Base-by-base conservation (phyloP, 2,113 vertebrate species). In the Muntiacus muntjak region DNA sequence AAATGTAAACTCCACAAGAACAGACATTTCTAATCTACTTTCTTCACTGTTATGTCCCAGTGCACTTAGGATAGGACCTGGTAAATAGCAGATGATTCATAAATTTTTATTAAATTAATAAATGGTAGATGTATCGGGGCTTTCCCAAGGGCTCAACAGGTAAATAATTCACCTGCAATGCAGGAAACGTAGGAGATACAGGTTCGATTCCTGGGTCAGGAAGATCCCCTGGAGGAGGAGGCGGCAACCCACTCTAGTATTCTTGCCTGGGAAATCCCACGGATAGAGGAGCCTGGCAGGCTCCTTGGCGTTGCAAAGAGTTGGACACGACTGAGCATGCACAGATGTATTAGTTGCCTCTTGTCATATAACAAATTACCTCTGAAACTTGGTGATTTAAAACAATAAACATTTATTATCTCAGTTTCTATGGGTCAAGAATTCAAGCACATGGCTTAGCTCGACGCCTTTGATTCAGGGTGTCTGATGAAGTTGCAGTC, bases 21-120 rank as follows among this genome's bases (percentile, higher is more conserved):
- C 3, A 97, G 78, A 91, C 10, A 89, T 17, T 87, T 88, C 47
- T 91, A 78, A 54, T 86, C 84, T 92, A 43, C 78, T 89, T 95
- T 89, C 91, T 60, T 89, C 58, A 95, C n/a, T 87, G 45, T 85
- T 91, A n/a, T 36, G 25, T 78, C 58, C 78, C 40, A 58, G 26
- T 15, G 55, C 23, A 82, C 54, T 91, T 82, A 94, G 40, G 11
- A 93, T 10, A 97, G 64, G 74, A 7, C 28, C 40, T 82, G 40
- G 12, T 79, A 84, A 86, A 84, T 15, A 76, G 11, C 0, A 85
- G 16, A 60, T 58, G 47, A 60, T 57, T 15, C 60, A 45, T 67
- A 60, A 52, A 43, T 78, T 94, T 43, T 67, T 89, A 95, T 78
- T 92, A 94, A 91, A 92, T 91, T 47, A 95, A 62, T 55, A 96